Conservation (phyloP, 64 coral and sea anemone species). For the Pocillopora verrucosa region DNA sequence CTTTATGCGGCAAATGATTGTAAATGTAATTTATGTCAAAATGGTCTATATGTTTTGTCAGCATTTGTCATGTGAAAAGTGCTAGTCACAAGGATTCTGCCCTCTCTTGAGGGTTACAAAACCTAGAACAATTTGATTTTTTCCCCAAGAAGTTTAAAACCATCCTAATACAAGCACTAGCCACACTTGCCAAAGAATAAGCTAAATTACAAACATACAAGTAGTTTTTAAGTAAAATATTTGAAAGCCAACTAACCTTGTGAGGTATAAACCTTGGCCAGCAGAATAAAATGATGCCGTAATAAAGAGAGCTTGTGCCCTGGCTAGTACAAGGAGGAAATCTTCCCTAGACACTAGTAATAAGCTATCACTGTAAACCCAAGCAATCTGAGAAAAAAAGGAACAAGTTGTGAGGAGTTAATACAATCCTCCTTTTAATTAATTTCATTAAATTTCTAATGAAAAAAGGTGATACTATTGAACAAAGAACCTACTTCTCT, state of each 20-base stretch:
- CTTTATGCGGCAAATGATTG: too few relatives aligned
- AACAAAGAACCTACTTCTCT: slow-evolving; percentile 63
- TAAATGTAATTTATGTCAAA: neutral
- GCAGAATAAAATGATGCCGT: slow-evolving; percentile 76
- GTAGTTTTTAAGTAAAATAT: neutral
- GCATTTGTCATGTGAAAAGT: too few relatives aligned
- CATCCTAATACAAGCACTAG: too few relatives aligned
- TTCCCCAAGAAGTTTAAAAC: too few relatives aligned
- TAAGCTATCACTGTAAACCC: slow-evolving; percentile 36
- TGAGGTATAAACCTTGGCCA: slow-evolving; percentile 71
- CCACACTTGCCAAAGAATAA: too few relatives aligned
- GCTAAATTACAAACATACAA: too few relatives aligned
- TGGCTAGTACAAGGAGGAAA: slow-evolving; percentile 89
- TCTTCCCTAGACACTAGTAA: slow-evolving; percentile 65
- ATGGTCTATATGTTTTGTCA: neutral
- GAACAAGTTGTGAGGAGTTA: neutral
- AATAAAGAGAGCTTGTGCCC: slow-evolving; percentile 55
- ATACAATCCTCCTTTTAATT: neutral
- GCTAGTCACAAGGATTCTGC: too few relatives aligned
- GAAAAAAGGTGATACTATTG: neutral
- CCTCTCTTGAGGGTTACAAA: too few relatives aligned
- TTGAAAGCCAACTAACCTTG: slow-evolving; percentile 43
- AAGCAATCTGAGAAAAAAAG: slow-evolving; percentile 41
- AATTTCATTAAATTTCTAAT: neutral
- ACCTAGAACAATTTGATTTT: too few relatives aligned